These are phyloP conservation scores for Calephelis perditalis DNA, from an alignment of 2,888 invertebrate species.

Conservation along the genomic window DNA sequence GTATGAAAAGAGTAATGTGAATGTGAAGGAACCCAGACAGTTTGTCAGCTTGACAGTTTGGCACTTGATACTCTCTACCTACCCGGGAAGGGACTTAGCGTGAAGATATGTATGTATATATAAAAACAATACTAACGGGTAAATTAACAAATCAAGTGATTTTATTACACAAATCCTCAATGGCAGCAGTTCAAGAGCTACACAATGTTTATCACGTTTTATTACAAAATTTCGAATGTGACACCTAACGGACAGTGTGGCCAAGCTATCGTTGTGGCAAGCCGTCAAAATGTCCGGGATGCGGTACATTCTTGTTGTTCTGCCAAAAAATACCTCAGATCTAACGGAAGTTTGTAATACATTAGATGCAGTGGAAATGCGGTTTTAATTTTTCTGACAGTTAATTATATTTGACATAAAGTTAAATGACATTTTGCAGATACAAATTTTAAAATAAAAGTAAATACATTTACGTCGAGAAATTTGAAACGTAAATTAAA, in stretches of 20 bases:
- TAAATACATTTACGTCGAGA: not conserved
- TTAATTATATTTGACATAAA: slow-evolving; percentile 22
- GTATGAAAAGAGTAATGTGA: too few relatives aligned
- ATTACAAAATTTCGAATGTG: not conserved
- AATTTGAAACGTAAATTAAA: too few relatives aligned
- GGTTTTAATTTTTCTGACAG: slow-evolving; percentile 23
- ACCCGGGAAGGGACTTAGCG: too few relatives aligned
- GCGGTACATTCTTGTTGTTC: slow-evolving; percentile 35
- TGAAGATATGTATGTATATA: too few relatives aligned
- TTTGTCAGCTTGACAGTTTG: too few relatives aligned
- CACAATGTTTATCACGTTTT: not conserved
- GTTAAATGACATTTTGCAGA: slow-evolving; percentile 15
- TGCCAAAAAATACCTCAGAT: slow-evolving; percentile 38
- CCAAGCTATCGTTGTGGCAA: slow-evolving; percentile 21
- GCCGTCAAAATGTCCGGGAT: slow-evolving; percentile 33
- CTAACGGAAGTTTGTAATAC: slow-evolving; percentile 27
- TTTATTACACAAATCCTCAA: too few relatives aligned
- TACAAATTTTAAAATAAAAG: slow-evolving; percentile 7
- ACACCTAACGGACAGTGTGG: slow-evolving; percentile 5
- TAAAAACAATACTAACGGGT: too few relatives aligned
- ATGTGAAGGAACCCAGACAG: too few relatives aligned
- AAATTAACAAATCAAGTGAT: too few relatives aligned
- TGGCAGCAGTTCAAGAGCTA: too few relatives aligned
- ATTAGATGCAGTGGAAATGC: slow-evolving; percentile 24
- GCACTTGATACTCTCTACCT: too few relatives aligned